Percentiles rank a stretch among this genome's conserved stretches.
Evolutionary conservation across 2,797 vertebrate species (phyloP).

Genomic region (Cossypha polioptera): DNA sequence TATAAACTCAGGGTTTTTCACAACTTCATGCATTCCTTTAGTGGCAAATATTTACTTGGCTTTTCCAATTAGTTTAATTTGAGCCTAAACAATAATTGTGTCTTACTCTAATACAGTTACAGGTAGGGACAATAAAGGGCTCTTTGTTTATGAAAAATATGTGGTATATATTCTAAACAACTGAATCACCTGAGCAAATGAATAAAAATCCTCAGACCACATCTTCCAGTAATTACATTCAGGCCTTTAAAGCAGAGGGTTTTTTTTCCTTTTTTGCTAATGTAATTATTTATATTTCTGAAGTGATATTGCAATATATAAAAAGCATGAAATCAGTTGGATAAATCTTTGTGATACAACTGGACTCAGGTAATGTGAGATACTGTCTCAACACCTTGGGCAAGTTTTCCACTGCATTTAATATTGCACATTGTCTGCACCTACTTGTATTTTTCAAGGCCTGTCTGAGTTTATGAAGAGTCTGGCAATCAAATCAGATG

Average conservation of each 20-base stretch:
- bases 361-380: not conserved
- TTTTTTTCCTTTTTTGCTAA: not conserved
- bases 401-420: not conserved
- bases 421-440: not conserved
- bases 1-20: not conserved
- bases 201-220: not conserved
- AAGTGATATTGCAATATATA: not conserved
- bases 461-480: not conserved
- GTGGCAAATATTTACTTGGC: not conserved
- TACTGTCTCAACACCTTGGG: not conserved
- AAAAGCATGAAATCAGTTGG: not conserved
- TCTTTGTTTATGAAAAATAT: not conserved
- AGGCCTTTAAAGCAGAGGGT: not conserved
- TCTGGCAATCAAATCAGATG: not conserved
- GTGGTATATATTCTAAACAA: not conserved
- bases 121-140: not conserved
- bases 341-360: not conserved
- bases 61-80: not conserved
- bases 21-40: not conserved
- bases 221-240: not conserved
- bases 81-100: not conserved
- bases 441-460: not conserved
- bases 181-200: not conserved
- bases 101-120: not conserved
- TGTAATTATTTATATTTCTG: not conserved